These are phyloP conservation scores for Heliothis virescens DNA, from an alignment of 1,140 invertebrate species.

Conservation along the genomic window DNA sequence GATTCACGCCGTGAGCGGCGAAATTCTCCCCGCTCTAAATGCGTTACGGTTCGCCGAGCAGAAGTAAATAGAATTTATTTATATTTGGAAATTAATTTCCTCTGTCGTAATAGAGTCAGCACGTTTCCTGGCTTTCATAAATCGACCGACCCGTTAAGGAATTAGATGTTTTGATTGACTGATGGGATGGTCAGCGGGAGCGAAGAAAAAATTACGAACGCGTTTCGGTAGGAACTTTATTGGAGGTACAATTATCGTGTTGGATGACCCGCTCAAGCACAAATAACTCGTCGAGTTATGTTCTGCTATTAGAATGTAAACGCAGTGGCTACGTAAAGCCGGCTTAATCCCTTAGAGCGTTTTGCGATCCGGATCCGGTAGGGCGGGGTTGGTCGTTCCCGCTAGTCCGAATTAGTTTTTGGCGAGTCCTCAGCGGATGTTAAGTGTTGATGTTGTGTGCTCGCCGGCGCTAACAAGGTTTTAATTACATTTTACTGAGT, in stretches of 20 bases:
- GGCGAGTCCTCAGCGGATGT: conserved; percentile 58
- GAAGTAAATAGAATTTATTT: conserved; percentile 84
- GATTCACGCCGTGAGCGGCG: conserved; percentile 65
- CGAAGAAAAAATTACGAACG: not conserved
- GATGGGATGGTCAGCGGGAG: conserved; percentile 4
- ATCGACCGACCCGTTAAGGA: conserved; percentile 63
- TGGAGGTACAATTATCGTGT: not conserved
- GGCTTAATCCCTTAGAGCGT: conserved; percentile 58
- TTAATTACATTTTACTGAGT: conserved; percentile 74
- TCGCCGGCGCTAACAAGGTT: conserved; percentile 71
- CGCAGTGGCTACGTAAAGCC: conserved; percentile 50
- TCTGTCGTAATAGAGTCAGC: conserved; percentile 74
- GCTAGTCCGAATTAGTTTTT: conserved; percentile 64
- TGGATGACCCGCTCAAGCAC: not conserved
- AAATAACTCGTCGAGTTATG: conserved; percentile 45
- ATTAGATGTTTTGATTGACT: conserved; percentile 51
- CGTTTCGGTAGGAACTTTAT: not conserved
- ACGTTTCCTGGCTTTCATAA: conserved; percentile 63
- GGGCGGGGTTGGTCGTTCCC: conserved; percentile 22
- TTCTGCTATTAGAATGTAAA: conserved; percentile 54
- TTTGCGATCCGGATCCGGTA: conserved; percentile 50
- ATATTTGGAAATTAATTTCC: conserved; percentile 84
- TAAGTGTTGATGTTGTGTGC: conserved; percentile 68
- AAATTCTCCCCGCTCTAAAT: conserved; percentile 77
- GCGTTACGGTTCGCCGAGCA: conserved; percentile 79